Evolutionary conservation across 2,888 invertebrate species (phyloP), one percentile per base, ranked within the genome.

Genomic region (Crioceris asparagi): DNA sequence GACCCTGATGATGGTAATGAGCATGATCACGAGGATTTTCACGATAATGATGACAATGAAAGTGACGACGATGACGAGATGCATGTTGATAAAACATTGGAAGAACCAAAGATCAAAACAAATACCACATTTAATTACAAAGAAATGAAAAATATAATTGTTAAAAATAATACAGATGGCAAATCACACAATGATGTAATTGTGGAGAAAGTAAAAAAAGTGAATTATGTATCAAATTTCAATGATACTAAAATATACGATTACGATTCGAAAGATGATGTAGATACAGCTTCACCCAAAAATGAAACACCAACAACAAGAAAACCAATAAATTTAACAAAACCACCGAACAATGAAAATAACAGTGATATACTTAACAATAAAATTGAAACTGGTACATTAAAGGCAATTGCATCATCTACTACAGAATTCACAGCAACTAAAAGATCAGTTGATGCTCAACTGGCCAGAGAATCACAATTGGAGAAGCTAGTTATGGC

Each of bases 171-270:
- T 33, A 55, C 51, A 3, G 40, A 46, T 25, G 48, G 52, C 17
- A 58, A 54, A 40, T 46, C 56, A 11, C 56, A 56, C 30, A 57
- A 59, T 41, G 56, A 59, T 37, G 40, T 54, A 3, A 52, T 64
- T 38, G 63, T 66, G 17, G 62, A 69, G 49, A 67, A 68, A 44
- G 67, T 62, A 38, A 59, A 66, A 40, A 66, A 62, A 46, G 62
- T 72, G 44, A 64, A 67, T 44, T 66, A 65, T 31, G 63, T 67
- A 48, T 66, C 71, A 35, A 63, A 64, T 42, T 70, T 68, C 46
- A 71, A 72, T 48, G 70, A 74, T 58, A 72, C 72, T 48, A 70
- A 71, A 63, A 65, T 70, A 1, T 49, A 49, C 32, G 40, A 37
- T 15, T 42, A 41, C 19, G 43, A 40, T 6, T 32, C 18, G 3